Conservation (phyloP, 2,888 invertebrate species). For the Coenonympha arcania region DNA sequence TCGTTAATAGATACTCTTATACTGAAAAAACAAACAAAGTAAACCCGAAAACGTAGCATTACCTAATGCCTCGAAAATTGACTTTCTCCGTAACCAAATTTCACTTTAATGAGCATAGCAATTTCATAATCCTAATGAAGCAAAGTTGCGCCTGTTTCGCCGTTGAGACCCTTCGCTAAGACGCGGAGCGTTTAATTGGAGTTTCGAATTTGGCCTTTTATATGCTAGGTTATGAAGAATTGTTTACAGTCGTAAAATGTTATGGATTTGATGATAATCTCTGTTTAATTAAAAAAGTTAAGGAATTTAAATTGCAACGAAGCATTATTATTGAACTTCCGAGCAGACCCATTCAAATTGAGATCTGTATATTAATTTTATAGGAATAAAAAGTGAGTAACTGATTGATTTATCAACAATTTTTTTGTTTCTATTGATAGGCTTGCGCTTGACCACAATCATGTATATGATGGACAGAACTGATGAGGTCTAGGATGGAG, state of each 20-base stretch:
- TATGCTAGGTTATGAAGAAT: constrained; percentile 15
- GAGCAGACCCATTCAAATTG: background rate
- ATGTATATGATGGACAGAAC: no score
- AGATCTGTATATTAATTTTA: background rate
- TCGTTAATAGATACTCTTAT: background rate
- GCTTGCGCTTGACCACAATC: no score
- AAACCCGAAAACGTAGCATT: constrained; percentile 5
- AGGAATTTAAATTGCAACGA: background rate
- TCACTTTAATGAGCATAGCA: constrained; percentile 20
- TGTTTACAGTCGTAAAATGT: constrained; percentile 10
- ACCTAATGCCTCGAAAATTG: constrained; percentile 17
- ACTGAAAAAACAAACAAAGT: constrained; percentile 3
- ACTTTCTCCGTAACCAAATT: constrained; percentile 22
- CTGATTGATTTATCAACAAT: no score
- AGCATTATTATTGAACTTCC: background rate
- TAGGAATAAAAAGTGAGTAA: no score
- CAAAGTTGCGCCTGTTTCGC: constrained; percentile 17
- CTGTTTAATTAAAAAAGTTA: constrained; percentile 4
- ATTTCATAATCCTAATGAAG: constrained; percentile 24
- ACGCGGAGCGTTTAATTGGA: constrained; percentile 19
- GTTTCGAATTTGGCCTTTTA: constrained; percentile 16
- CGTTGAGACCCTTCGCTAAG: constrained; percentile 12
- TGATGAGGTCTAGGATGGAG: no score
- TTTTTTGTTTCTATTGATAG: no score
- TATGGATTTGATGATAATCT: constrained; percentile 6